Percentiles rank a stretch among this genome's conserved stretches.
Conservation (phyloP, 2,888 invertebrate species). For the Vesta saturnalis region DNA sequence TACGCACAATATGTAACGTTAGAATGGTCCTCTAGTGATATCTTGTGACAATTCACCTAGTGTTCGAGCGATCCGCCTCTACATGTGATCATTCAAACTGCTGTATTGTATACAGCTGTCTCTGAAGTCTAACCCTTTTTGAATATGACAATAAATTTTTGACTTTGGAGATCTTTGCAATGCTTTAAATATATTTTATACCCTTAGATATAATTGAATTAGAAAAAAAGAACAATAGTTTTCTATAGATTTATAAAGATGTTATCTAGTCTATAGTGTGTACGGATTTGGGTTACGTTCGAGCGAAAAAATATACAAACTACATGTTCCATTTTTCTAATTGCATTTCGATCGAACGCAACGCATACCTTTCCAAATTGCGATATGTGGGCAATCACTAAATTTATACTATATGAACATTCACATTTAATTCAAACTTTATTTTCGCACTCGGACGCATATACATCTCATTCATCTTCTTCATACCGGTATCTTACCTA, state of each 20-base stretch:
- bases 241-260: slow-evolving; percentile 62
- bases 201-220: slow-evolving; percentile 53
- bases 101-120: slow-evolving; percentile 45
- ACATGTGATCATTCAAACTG: slow-evolving; percentile 60
- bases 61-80: slow-evolving; percentile 61
- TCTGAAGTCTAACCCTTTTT: slow-evolving; percentile 34
- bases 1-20: slow-evolving; percentile 58
- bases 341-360: slow-evolving; percentile 22
- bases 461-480: slow-evolving; percentile 38
- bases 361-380: slow-evolving; percentile 41
- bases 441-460: background rate
- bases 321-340: background rate
- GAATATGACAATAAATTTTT: slow-evolving; percentile 46
- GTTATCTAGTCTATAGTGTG: slow-evolving; percentile 48
- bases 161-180: slow-evolving; percentile 48
- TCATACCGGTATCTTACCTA: background rate
- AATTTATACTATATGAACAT: slow-evolving; percentile 45
- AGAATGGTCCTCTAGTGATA: slow-evolving; percentile 61
- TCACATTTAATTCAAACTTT: slow-evolving; percentile 8
- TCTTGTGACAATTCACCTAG: slow-evolving; percentile 62
- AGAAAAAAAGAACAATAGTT: slow-evolving; percentile 59
- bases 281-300: slow-evolving; percentile 27
- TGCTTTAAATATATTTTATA: slow-evolving; percentile 62
- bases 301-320: slow-evolving; percentile 15
- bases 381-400: slow-evolving; percentile 54